Conservation (phyloP, 2,888 invertebrate genomes). For the Microctonus brassicae region DNA sequence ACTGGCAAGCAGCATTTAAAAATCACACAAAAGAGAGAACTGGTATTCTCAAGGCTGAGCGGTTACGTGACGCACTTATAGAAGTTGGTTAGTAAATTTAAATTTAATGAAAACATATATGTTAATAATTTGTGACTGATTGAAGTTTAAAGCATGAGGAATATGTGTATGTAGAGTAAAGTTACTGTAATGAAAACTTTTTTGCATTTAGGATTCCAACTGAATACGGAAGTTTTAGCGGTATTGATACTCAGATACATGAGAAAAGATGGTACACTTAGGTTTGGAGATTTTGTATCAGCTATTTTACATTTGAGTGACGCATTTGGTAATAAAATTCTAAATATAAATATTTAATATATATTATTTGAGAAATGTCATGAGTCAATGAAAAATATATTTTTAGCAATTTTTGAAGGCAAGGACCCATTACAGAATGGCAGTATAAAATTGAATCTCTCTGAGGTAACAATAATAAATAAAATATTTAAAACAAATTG, state of each 20-base stretch:
- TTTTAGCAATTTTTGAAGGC: constrained; percentile 79
- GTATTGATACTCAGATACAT: constrained; percentile 88
- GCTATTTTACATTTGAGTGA: constrained; percentile 90
- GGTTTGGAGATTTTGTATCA: constrained; percentile 93
- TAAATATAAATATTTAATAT: constrained; percentile 13
- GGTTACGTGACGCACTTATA: constrained; percentile 84
- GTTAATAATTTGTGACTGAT: too few relatives aligned
- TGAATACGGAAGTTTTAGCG: constrained; percentile 87
- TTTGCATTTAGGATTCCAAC: constrained; percentile 83
- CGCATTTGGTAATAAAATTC: constrained; percentile 81
- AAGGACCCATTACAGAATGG: constrained; percentile 87
- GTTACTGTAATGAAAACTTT: too few relatives aligned
- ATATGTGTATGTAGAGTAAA: too few relatives aligned
- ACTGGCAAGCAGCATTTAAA: constrained; percentile 92
- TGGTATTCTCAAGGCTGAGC: constrained; percentile 88
- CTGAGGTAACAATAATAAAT: constrained; percentile 76
- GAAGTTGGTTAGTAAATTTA: constrained; percentile 78
- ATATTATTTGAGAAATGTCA: not conserved
- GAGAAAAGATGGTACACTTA: constrained; percentile 91
- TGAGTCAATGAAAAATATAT: not conserved
- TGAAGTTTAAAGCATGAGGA: too few relatives aligned
- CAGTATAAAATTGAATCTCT: constrained; percentile 83
- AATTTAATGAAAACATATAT: not conserved
- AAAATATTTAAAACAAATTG: not conserved
- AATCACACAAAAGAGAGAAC: constrained; percentile 92